Evolutionary conservation across 1,140 invertebrate genomes (phyloP).

Genomic region (Nasonia giraulti): DNA sequence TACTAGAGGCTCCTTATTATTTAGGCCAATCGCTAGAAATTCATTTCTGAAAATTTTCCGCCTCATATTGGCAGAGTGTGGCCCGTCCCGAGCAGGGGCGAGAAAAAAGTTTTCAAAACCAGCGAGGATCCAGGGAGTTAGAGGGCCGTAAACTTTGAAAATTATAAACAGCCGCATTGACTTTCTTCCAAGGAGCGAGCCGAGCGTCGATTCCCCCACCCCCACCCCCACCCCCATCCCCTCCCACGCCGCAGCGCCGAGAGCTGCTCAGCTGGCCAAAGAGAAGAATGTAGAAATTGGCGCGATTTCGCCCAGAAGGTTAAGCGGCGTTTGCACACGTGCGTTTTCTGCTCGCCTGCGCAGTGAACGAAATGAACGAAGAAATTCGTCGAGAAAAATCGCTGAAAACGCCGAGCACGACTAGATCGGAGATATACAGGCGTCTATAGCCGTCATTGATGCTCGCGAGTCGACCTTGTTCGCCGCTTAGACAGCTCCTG

Average conservation of each 20-base stretch:
- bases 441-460: no score
- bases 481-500: no score
- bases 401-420: no score
- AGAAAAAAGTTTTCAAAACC: neutral
- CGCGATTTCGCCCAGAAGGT: neutral
- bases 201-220: neutral
- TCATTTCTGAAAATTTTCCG: neutral
- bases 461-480: no score
- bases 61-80: neutral
- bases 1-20: no score
- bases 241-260: no score
- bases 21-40: neutral
- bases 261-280: no score
- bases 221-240: no score
- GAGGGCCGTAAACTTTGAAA: neutral
- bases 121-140: neutral
- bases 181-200: conserved; percentile 33
- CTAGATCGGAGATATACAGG: no score
- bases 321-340: neutral
- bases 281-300: neutral
- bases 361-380: no score
- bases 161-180: conserved; percentile 6
- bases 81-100: no score
- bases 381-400: no score
- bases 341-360: neutral